Evolutionary conservation across 1,140 invertebrate genomes (phyloP), one percentile per base, ranked within the genome.

Genomic region (Drosophila rufa): DNA sequence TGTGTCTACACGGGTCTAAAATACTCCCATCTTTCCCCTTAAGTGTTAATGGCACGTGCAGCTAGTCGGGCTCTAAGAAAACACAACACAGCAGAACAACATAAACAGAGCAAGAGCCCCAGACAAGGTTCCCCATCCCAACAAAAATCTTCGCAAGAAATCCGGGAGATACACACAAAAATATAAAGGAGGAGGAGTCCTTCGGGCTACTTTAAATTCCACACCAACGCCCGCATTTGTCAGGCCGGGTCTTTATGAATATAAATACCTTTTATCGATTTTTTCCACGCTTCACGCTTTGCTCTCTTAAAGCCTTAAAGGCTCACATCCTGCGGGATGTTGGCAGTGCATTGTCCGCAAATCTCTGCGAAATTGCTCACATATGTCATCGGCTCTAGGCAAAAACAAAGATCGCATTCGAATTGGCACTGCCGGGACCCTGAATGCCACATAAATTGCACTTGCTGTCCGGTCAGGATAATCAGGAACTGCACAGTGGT

Each of bases 21-120:
- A 56, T 40, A 30, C 42, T 30, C 60, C 30, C 61, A 69, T 85
- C 48, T 71, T 71, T 85, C 22, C 65, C 66, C 67, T 57, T 75
- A 91, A 87, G 87, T 91, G 87, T 91, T 91, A 91, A 91, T 91
- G 89, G 87, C 87, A 91, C 87, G 87, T 91, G 87, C 85, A 90
- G 79, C 67, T 38, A 60, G 64, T 36, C 69, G 53, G 22, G 40
- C 57, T 53, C 57, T 78, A 57, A 59, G 51, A 66, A 64, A 40
- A 42, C 71, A 75, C 50, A 48, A 56, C 43, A 33, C n/a, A 51
- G 12, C 36, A 47, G 15, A 56, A 64, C 17, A 55, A 75, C 71
- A 68, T 77, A 77, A 77, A 77, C 75, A 77, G 76, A 46, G 40
- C 40, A 22, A 38, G 51, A 8, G 51, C 17, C 56, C 47, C 61